phyloP scores from a whole-genome alignment of 64 coral and sea anemone genomes.

The Acropora tenuis region DNA sequence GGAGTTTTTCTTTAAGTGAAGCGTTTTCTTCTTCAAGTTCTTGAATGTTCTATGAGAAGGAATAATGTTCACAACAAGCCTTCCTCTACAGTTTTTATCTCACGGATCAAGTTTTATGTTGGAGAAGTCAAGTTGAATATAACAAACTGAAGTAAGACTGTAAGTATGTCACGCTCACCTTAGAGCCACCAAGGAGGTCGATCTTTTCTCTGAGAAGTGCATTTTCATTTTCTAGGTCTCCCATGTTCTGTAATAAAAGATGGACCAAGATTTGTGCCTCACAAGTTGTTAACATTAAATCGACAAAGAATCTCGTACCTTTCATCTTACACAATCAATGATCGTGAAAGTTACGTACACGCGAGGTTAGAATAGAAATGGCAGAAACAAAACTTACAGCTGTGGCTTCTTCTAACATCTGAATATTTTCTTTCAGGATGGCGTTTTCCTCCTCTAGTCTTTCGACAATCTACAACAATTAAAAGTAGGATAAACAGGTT shows the following conservation, averaged over 20 bases:
- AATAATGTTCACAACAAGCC: not conserved
- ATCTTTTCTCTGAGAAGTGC: slow-evolving; percentile 4
- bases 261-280: too few species aligned
- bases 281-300: not conserved
- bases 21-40: slow-evolving; percentile 25
- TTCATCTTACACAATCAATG: not conserved
- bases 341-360: too few species aligned
- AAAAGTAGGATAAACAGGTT: not conserved
- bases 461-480: slow-evolving; percentile 28
- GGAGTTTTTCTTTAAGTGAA: not conserved
- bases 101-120: not conserved
- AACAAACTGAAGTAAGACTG: not conserved
- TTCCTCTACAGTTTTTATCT: too few species aligned
- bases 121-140: not conserved
- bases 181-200: not conserved
- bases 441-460: slow-evolving; percentile 43
- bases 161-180: not conserved
- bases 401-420: slow-evolving; percentile 22
- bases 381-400: not conserved
- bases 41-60: not conserved
- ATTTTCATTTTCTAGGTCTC: slow-evolving; percentile 18
- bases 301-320: too few species aligned
- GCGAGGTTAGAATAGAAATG: not conserved
- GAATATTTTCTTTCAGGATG: slow-evolving; percentile 26
- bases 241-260: slow-evolving; percentile 18